These are phyloP conservation scores for Drosophila cardini DNA, from an alignment of 1,140 invertebrate species.

Conservation along the genomic window DNA sequence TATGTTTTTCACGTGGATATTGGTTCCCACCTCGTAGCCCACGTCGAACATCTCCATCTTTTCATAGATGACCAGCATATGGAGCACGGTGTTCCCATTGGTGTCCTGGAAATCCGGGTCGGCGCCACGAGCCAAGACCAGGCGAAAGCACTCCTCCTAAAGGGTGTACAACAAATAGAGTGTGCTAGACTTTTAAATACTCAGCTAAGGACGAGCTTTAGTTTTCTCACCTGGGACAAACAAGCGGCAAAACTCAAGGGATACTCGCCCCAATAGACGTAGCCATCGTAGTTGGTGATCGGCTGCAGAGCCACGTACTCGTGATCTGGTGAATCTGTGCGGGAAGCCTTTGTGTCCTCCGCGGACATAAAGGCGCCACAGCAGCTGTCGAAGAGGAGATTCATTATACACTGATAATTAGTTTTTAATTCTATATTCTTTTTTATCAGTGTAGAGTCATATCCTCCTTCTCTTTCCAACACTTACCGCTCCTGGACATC, in stretches of 20 bases:
- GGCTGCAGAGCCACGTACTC: slow-evolving; percentile 95
- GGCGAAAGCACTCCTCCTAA: slow-evolving; percentile 95
- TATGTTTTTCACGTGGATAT: slow-evolving; percentile 93
- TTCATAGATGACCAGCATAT: slow-evolving; percentile 98
- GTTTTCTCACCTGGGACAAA: slow-evolving; percentile 89
- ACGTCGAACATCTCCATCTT: slow-evolving; percentile 97
- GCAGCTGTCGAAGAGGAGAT: slow-evolving; percentile 85
- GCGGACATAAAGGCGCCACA: slow-evolving; percentile 98
- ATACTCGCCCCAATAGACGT: slow-evolving; percentile 99
- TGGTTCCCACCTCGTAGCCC: slow-evolving; percentile 95
- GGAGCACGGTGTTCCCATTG: slow-evolving; percentile 98
- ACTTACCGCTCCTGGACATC: slow-evolving; percentile 92
- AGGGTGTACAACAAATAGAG: neutral
- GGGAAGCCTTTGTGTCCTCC: slow-evolving; percentile 97
- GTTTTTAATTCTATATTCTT: too few species aligned
- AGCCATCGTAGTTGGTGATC: slow-evolving; percentile 97
- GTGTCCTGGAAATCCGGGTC: slow-evolving; percentile 97
- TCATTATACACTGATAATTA: neutral
- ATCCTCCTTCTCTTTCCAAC: neutral
- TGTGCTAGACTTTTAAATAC: too few species aligned
- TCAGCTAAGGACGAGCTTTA: too few species aligned
- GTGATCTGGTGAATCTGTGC: slow-evolving; percentile 94
- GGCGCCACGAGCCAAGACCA: slow-evolving; percentile 97
- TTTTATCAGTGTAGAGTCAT: too few species aligned
- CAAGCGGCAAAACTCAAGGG: slow-evolving; percentile 98